phyloP scores from a whole-genome alignment of 2,797 vertebrate species.

The Steatocranus sp. region DNA sequence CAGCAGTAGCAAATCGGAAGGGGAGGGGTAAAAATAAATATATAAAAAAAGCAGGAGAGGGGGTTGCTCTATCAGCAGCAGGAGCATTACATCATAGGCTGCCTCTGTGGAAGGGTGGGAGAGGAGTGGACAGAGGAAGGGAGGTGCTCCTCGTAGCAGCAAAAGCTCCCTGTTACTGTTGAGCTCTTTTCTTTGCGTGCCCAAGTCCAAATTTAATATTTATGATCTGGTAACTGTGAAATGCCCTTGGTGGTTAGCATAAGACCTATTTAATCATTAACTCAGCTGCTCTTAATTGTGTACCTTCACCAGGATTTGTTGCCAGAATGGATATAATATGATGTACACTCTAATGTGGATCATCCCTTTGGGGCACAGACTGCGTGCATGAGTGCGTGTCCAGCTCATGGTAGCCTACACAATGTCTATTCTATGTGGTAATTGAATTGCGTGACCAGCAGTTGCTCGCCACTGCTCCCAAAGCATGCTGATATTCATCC shows the following conservation, averaged over 20 bases:
- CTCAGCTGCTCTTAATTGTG: slow-evolving; percentile 37
- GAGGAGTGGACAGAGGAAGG: slow-evolving; percentile 66
- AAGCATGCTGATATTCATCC: slow-evolving; percentile 51
- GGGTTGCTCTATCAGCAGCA: slow-evolving; percentile 77
- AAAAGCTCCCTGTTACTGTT: slow-evolving; percentile 53
- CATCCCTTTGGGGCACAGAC: slow-evolving; percentile 29
- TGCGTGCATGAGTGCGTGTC: not conserved
- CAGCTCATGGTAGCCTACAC: slow-evolving; percentile 4
- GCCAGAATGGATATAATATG: slow-evolving; percentile 39
- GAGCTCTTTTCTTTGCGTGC: slow-evolving; percentile 27
- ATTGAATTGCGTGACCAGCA: slow-evolving; percentile 54
- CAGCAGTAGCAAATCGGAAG: slow-evolving; percentile 56
- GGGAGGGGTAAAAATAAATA: slow-evolving; percentile 48
- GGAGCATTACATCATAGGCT: slow-evolving; percentile 82
- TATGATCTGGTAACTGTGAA: slow-evolving; percentile 51
- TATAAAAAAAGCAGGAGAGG: slow-evolving; percentile 52
- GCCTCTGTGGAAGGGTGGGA: slow-evolving; percentile 68
- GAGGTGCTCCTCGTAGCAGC: slow-evolving; percentile 66
- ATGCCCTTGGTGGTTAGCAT: slow-evolving; percentile 34
- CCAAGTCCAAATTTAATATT: slow-evolving; percentile 58
- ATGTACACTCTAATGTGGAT: slow-evolving; percentile 29
- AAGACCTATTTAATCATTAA: slow-evolving; percentile 47
- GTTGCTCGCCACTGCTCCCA: slow-evolving; percentile 30
- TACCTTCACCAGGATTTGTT: slow-evolving; percentile 26
- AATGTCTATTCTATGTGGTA: slow-evolving; percentile 35